Base-by-base conservation (phyloP, 2,888 invertebrate species). In the Cacoxenus indagator region DNA sequence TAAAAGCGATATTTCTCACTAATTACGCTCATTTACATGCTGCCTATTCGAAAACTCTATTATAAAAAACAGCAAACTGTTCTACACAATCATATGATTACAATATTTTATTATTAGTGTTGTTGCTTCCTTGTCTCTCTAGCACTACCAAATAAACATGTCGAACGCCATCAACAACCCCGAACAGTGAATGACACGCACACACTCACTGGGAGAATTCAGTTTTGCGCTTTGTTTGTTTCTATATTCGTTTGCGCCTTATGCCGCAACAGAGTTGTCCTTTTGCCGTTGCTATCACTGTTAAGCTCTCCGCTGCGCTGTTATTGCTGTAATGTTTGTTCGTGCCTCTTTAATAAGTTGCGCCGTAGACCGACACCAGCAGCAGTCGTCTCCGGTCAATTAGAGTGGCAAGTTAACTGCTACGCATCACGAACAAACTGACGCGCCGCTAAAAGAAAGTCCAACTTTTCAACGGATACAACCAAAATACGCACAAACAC, bases 301-400 rank as follows among this genome's bases (percentile, higher is more conserved):
- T 46, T 8, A 14, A n/a, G 46, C 22, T 51, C 2, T 43, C n/a
- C 11, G 70, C 70, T 73, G 68, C 69, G 72, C 67, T 69, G 67
- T 69, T 68, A 54, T 64, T 17, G 22, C 55, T 43, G 68, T 68
- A 70, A n/a, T n/a, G n/a, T n/a, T n/a, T n/a, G n/a, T n/a, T 70
- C 72, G 67, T 62, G 66, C 69, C 73, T 72, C 73, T 75, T 72
- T 75, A 76, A 75, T 75, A 73, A 64, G 70, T 64, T 78, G 76
- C 76, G 75, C 77, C 73, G 73, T 61, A 55, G n/a, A n/a, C n/a
- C 11, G 26, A 55, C 14, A 55, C 24, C 55, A 55, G 76, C 77
- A 17, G 78, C 79, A 79, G 79, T 82, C 82, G 84, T 84, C 85
- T 83, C 80, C 83, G 78, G 85, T 85, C 85, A 85, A 85, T 85